A percentile compares a stretch with the other conserved stretches of the same genome.
These are phyloP conservation scores for Laticauda colubrina DNA, from an alignment of 2,113 vertebrate species.

Conservation along the genomic window DNA sequence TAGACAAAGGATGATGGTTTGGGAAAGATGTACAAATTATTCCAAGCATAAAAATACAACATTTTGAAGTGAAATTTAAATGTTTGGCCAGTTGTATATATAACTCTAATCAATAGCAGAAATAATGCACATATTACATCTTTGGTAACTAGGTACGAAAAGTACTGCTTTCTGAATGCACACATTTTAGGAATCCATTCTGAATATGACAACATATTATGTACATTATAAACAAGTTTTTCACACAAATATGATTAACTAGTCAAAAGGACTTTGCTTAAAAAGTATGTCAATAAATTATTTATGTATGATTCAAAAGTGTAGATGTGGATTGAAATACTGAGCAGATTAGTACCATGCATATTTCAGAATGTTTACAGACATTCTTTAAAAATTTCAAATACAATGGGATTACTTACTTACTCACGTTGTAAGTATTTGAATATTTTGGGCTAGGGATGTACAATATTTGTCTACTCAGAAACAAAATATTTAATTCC, in stretches of 20 bases:
- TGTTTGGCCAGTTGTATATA: not conserved
- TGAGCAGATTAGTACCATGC: too few species aligned
- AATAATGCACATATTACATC: not conserved
- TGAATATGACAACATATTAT: not conserved
- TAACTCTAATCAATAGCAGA: not conserved
- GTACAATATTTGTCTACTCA: not conserved
- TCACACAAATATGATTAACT: not conserved
- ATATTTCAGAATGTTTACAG: not conserved
- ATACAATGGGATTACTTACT: not conserved
- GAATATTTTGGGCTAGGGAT: not conserved
- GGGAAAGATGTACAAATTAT: not conserved
- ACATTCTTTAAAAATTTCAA: not conserved
- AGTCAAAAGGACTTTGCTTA: not conserved
- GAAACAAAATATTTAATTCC: not conserved
- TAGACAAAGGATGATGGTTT: not conserved
- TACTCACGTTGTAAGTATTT: not conserved
- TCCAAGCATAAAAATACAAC: not conserved
- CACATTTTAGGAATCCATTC: not conserved
- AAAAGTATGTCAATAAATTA: not conserved
- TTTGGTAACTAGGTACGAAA: not conserved
- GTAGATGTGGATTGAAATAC: not conserved
- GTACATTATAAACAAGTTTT: not conserved
- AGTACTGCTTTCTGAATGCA: not conserved
- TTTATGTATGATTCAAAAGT: not conserved
- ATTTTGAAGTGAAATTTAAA: not conserved